These are phyloP conservation scores for Xerus inauris DNA, from an alignment of 2,113 vertebrate species.

Conservation along the genomic window DNA sequence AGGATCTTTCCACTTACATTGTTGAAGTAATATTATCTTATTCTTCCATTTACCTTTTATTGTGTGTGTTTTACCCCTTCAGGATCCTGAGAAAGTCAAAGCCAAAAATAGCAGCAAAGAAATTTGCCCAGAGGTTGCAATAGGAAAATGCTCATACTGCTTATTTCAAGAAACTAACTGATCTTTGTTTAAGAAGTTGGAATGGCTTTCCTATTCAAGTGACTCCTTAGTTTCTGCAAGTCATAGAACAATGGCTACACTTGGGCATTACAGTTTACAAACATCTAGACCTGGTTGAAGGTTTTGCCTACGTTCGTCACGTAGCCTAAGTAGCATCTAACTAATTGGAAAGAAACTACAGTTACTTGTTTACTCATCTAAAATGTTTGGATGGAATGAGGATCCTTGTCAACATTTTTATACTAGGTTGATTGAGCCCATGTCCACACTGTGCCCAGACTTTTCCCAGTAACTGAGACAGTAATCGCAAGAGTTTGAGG, in stretches of 20 bases:
- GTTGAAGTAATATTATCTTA: not conserved
- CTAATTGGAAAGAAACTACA: not conserved
- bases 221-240: not conserved
- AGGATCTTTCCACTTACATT: not conserved
- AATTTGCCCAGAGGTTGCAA: not conserved
- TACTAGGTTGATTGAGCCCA: not conserved
- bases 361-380: not conserved
- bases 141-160: constrained; percentile 19
- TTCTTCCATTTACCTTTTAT: not conserved
- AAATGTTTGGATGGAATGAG: not conserved
- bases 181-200: not conserved
- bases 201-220: not conserved
- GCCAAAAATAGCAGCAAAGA: not conserved
- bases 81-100: not conserved
- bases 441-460: not conserved
- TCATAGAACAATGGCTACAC: not conserved
- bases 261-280: not conserved
- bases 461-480: not conserved
- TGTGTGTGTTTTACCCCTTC: not conserved
- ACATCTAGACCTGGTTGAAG: not conserved
- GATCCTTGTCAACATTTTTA: not conserved
- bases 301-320: not conserved
- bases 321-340: not conserved
- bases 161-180: constrained; percentile 29
- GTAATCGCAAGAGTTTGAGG: not conserved